phyloP scores from a whole-genome alignment of 2,113 vertebrate genomes.

The Lophochroa leadbeateri region DNA sequence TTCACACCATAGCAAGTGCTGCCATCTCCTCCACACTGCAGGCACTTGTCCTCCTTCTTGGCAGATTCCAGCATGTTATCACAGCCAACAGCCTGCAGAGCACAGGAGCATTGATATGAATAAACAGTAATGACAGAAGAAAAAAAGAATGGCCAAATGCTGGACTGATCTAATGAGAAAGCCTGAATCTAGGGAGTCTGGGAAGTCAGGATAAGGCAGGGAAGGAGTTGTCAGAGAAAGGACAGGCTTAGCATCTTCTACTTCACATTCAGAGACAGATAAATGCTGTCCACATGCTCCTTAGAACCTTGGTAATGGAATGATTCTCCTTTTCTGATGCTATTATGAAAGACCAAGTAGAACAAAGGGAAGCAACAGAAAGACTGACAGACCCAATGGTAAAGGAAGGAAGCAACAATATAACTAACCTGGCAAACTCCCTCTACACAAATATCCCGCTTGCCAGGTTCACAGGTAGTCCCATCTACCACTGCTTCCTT shows the following conservation, averaged over 20 bases:
- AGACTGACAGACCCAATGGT: background rate
- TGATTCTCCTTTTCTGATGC: background rate
- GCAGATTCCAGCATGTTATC: conserved; percentile 88
- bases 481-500: conserved; percentile 86
- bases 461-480: conserved; percentile 90
- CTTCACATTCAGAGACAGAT: background rate
- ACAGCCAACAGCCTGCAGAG: conserved; percentile 86
- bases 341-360: background rate
- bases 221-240: background rate
- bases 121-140: background rate
- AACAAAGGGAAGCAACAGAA: background rate
- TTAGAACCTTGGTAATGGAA: background rate
- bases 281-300: background rate
- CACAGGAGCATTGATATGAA: background rate
- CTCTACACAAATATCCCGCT: conserved; percentile 85
- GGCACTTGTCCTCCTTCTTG: conserved; percentile 91
- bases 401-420: background rate
- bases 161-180: background rate
- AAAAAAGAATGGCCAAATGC: background rate
- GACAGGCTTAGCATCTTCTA: background rate
- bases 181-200: background rate
- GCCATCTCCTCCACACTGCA: conserved; percentile 90
- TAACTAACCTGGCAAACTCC: conserved; percentile 87
- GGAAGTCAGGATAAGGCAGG: background rate
- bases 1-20: conserved; percentile 83